Base-by-base conservation (phyloP, 2,113 vertebrate species). In the Tretioscincus oriximinensis region DNA sequence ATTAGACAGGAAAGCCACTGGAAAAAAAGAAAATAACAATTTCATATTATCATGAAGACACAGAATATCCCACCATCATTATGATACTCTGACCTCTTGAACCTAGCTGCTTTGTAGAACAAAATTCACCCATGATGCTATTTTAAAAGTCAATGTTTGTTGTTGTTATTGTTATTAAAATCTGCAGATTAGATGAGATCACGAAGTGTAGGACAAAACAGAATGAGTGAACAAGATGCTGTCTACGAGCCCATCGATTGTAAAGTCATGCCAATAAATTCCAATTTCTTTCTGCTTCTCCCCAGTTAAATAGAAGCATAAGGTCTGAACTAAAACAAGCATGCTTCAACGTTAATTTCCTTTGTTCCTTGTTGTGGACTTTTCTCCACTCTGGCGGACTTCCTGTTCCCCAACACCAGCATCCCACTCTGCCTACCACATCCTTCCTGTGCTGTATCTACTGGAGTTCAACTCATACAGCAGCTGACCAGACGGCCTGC, bases 1-100 rank as follows among this genome's bases (percentile, higher is more conserved):
- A 90, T 97, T 98, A 72, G 96, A 96, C 41, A 97, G 96, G 93
- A 97, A 96, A 68, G 96, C 95, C 75, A 97, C 98, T 99, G 87
- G 2, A 89, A 83, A 81, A 61, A 66, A 86, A 28, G 28, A 81
- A 60, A 89, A 78, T 58, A 67, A 67, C 68, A 0, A 2, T 4
- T 16, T 24, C 1, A 74, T 80, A 82, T 26, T 28, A 11, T 0
- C 29, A 78, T 68, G 28, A 64, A 10, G 35, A 70, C 85, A 51
- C 77, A 78, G 67, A 89, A 35, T 35, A 47, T 51, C 31, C 24
- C 22, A 0, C 0, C 26, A 20, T 65, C 75, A 31, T 73, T 74
- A 68, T 12, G 21, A 31, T 65, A 65, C 47, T 24, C 79, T 77
- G 63, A 31, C 76, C 71, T 35, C 54, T 85, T 80, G 73, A 28